Conservation (phyloP, 2,888 invertebrate species). For the Horisme vitalbata region DNA sequence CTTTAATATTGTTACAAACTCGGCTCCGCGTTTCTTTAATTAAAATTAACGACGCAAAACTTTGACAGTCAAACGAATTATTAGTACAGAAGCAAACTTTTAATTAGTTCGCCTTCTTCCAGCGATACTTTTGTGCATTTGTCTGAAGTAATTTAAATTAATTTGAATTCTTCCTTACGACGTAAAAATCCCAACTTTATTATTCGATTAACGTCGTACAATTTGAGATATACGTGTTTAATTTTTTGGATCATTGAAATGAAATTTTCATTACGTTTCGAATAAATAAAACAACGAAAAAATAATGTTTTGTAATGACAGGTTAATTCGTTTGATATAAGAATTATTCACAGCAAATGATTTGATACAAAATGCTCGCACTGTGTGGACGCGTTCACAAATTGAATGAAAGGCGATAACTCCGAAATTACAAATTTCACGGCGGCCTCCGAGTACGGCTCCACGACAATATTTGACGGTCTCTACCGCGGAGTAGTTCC, state of each 20-base stretch:
- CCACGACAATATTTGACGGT: conserved; percentile 58
- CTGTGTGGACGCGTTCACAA: conserved; percentile 33
- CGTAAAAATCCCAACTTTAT: conserved; percentile 41
- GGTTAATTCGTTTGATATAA: conserved; percentile 46
- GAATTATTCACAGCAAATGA: conserved; percentile 43
- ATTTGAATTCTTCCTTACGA: conserved; percentile 66
- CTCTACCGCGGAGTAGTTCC: conserved; percentile 40
- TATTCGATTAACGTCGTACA: conserved; percentile 36
- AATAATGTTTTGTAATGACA: conserved; percentile 35
- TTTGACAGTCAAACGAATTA: conserved; percentile 83
- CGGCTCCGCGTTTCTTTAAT: conserved; percentile 79
- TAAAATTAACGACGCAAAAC: conserved; percentile 83
- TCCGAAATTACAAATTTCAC: conserved; percentile 72
- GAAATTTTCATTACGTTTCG: conserved; percentile 43
- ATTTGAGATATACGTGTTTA: conserved; percentile 26
- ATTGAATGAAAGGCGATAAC: conserved; percentile 51
- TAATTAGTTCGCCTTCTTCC: conserved; percentile 78
- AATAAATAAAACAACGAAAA: conserved; percentile 35
- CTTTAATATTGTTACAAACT: conserved; percentile 82
- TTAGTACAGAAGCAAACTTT: conserved; percentile 81
- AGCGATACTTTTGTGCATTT: conserved; percentile 78
- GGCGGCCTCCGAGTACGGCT: conserved; percentile 45
- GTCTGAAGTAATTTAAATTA: conserved; percentile 72
- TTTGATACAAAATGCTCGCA: conserved; percentile 42
- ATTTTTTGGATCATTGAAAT: conserved; percentile 26